phyloP scores from a whole-genome alignment of 2,888 invertebrate genomes.

The Hemistola chrysoprasaria region DNA sequence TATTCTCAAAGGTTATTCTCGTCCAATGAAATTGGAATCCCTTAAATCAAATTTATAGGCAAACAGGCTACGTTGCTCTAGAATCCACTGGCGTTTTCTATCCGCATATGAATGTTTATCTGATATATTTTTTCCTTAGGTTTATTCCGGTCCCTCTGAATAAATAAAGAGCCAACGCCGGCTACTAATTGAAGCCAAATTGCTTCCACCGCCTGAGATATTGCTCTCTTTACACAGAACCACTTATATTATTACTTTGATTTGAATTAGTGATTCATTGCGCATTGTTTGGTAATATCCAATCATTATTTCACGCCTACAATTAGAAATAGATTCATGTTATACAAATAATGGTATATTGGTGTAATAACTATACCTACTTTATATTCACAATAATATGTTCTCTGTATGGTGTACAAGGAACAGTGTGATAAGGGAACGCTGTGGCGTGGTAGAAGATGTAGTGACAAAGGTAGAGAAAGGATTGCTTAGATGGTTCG shows the following conservation, averaged over 20 bases:
- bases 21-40: slow-evolving; percentile 17
- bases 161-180: slow-evolving; percentile 59
- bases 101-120: slow-evolving; percentile 61
- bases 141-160: slow-evolving; percentile 57
- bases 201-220: slow-evolving; percentile 41
- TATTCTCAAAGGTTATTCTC: slow-evolving; percentile 8
- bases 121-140: slow-evolving; percentile 53
- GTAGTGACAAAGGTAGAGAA: no score
- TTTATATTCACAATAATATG: slow-evolving; percentile 4
- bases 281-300: slow-evolving; percentile 9
- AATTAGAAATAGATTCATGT: no score
- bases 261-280: slow-evolving; percentile 49
- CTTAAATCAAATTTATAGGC: slow-evolving; percentile 31
- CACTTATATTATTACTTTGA: slow-evolving; percentile 45
- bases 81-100: slow-evolving; percentile 39
- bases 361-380: no score
- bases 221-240: slow-evolving; percentile 38
- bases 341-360: no score
- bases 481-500: no score
- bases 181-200: slow-evolving; percentile 59
- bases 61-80: slow-evolving; percentile 36
- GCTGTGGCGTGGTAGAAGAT: no score
- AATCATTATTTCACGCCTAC: not conserved
- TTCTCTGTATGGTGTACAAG: no score
- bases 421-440: no score